Percentiles rank a stretch among this genome's conserved stretches.
phyloP scores from a whole-genome alignment of 2,888 invertebrate genomes.

The Drosophila melanosoma region DNA sequence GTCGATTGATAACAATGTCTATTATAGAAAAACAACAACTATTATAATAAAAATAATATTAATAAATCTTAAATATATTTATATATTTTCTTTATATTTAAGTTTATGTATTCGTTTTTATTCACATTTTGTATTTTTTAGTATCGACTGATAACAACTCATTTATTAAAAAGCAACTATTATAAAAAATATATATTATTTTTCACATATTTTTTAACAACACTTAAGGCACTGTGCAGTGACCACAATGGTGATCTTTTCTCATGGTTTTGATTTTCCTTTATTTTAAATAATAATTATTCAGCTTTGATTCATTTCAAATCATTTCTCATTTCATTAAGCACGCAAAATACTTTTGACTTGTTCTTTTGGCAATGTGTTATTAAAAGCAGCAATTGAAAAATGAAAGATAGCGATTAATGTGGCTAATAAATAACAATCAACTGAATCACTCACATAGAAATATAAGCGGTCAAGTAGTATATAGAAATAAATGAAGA shows the following conservation, averaged over 20 bases:
- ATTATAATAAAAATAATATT: neutral
- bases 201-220: neutral
- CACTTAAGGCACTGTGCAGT: constrained; percentile 37
- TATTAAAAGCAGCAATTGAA: neutral
- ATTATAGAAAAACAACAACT: neutral
- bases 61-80: neutral
- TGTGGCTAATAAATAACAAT: neutral
- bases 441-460: constrained; percentile 41
- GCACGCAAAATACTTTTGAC: constrained; percentile 29
- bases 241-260: constrained; percentile 1
- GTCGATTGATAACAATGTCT: neutral
- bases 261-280: constrained; percentile 21
- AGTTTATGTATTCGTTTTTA: neutral
- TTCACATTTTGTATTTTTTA: neutral
- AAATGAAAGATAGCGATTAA: neutral
- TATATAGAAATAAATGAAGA: constrained; percentile 44
- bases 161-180: neutral
- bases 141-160: neutral
- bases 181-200: neutral
- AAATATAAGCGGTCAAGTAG: constrained; percentile 28
- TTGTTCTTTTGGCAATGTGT: constrained; percentile 27
- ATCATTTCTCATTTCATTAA: constrained; percentile 69
- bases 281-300: constrained; percentile 18
- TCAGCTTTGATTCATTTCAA: constrained; percentile 42
- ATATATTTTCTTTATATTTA: neutral